phyloP scores from a whole-genome alignment of 2,113 vertebrate genomes.

The Taurulus bubalis region DNA sequence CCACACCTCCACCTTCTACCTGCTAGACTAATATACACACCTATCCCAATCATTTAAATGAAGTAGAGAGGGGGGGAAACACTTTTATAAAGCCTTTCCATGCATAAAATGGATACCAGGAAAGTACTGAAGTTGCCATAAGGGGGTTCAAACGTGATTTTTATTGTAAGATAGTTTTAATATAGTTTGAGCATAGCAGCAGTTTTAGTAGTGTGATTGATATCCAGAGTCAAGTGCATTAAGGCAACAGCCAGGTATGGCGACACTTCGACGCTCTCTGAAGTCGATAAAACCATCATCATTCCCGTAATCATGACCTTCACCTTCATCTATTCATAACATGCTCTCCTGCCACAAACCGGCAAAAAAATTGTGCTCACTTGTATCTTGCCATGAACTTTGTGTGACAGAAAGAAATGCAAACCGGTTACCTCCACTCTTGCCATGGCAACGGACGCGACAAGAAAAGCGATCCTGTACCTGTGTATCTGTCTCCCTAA shows the following conservation, averaged over 20 bases:
- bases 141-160: not conserved
- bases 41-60: slow-evolving; percentile 22
- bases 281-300: slow-evolving; percentile 15
- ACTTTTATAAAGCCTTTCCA: not conserved
- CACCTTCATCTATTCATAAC: slow-evolving; percentile 7
- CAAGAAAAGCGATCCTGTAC: slow-evolving; percentile 88
- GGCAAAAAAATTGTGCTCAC: slow-evolving; percentile 69
- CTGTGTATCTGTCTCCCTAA: slow-evolving; percentile 87
- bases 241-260: not conserved
- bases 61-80: not conserved
- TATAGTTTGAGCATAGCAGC: not conserved
- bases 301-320: slow-evolving; percentile 28
- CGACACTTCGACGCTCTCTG: not conserved
- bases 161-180: not conserved
- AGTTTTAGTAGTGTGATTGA: slow-evolving; percentile 30
- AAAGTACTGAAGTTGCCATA: not conserved
- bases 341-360: slow-evolving; percentile 33
- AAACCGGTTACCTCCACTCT: slow-evolving; percentile 80
- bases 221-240: not conserved
- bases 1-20: slow-evolving; percentile 41
- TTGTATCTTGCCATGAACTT: slow-evolving; percentile 85
- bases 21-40: slow-evolving; percentile 39
- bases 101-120: slow-evolving; percentile 11
- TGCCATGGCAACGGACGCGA: slow-evolving; percentile 85
- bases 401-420: slow-evolving; percentile 83